Conservation (phyloP, 2,113 vertebrate species). For the Strix aluco region DNA sequence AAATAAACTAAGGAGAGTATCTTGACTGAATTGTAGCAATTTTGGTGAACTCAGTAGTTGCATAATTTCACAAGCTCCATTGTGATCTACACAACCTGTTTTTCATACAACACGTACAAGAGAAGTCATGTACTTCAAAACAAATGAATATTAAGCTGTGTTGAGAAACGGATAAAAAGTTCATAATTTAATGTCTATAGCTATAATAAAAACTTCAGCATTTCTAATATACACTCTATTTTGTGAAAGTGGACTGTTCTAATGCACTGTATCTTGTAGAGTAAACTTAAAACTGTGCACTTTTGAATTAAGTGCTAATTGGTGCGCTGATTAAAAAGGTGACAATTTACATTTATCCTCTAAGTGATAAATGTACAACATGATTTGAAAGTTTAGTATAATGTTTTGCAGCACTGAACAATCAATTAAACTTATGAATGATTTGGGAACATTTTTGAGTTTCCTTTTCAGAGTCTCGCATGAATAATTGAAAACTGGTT, state of each 20-base stretch:
- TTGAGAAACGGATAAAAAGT: background rate
- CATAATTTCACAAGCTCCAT: background rate
- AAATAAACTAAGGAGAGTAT: background rate
- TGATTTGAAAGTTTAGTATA: background rate
- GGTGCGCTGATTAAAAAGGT: background rate
- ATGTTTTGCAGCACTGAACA: background rate
- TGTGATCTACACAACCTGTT: background rate
- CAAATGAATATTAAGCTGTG: background rate
- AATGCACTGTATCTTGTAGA: background rate
- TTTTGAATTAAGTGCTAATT: background rate
- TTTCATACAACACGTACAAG: background rate
- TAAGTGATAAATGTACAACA: background rate
- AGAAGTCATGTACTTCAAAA: background rate
- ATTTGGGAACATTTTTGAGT: background rate
- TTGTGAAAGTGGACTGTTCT: background rate
- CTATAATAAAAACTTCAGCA: background rate
- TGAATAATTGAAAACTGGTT: background rate
- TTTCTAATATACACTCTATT: background rate
- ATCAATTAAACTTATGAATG: background rate
- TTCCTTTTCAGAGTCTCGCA: background rate
- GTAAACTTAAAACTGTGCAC: background rate
- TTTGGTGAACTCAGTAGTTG: background rate
- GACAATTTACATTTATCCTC: background rate
- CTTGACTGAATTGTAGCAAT: background rate
- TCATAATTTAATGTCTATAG: background rate